Conservation (phyloP, 2,113 vertebrate genomes). For the Dissostichus mawsoni region DNA sequence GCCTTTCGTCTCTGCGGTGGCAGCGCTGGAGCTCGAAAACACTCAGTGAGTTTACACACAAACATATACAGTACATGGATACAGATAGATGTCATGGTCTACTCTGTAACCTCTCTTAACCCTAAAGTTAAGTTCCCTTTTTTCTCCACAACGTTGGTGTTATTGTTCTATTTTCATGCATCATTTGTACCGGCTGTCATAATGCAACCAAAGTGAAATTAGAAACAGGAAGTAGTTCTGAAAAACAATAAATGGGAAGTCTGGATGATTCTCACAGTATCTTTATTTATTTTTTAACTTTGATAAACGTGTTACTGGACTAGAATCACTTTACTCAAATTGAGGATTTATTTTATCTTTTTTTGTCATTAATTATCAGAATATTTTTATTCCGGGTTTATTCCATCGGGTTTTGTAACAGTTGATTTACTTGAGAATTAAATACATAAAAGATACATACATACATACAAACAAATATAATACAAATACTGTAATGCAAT, state of each 20-base stretch:
- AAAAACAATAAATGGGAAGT: conserved; percentile 3
- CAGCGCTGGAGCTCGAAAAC: conserved; percentile 92
- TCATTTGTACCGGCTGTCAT: background rate
- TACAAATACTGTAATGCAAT: too few species aligned
- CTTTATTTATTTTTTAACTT: background rate
- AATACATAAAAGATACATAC: too few species aligned
- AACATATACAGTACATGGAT: background rate
- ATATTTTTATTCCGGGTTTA: too few species aligned
- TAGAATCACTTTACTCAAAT: background rate
- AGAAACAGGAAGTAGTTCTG: conserved; percentile 13
- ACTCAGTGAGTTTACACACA: conserved; percentile 89
- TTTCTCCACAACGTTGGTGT: conserved; percentile 5
- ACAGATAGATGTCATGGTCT: background rate
- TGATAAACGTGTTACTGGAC: background rate
- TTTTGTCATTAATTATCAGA: too few species aligned
- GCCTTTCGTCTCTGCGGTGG: conserved; percentile 93
- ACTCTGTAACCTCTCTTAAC: conserved; percentile 21
- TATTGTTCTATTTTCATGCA: background rate
- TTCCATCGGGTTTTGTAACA: too few species aligned
- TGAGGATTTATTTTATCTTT: background rate
- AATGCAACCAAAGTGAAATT: background rate
- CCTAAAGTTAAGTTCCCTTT: conserved; percentile 17
- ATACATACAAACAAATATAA: too few species aligned
- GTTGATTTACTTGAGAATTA: too few species aligned
- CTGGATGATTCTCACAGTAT: background rate